These are phyloP conservation scores for Trypoxylus dichotomus DNA, from an alignment of 1,140 invertebrate genomes.

Conservation along the genomic window DNA sequence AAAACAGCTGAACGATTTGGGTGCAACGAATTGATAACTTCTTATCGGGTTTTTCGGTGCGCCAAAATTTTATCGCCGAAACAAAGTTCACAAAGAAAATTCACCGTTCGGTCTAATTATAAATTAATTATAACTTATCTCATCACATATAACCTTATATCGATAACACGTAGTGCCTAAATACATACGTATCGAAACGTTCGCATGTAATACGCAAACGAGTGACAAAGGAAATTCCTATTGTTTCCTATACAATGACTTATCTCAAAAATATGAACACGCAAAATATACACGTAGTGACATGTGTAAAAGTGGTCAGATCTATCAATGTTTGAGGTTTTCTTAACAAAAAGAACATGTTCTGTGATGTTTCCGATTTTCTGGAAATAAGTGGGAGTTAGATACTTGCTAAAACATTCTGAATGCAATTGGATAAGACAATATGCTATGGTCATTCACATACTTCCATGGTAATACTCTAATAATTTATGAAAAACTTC, in stretches of 20 bases:
- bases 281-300: neutral
- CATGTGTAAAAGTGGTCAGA: neutral
- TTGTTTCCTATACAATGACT: neutral
- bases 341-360: no score
- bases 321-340: neutral
- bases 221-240: conserved; percentile 12
- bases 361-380: no score
- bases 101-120: neutral
- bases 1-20: conserved; percentile 21
- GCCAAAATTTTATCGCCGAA: conserved; percentile 17
- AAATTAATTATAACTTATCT: neutral
- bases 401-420: no score
- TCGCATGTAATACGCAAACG: neutral
- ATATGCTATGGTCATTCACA: no score
- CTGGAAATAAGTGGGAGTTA: no score
- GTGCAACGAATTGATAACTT: conserved; percentile 14
- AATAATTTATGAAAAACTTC: no score
- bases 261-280: neutral
- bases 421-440: no score
- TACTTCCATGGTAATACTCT: no score
- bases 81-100: conserved; percentile 22
- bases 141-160: neutral
- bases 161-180: neutral
- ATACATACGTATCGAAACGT: neutral
- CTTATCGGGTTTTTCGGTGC: neutral